A percentile compares a stretch with the other conserved stretches of the same genome.
Conservation (phyloP, 1,140 invertebrate species). For the Phymastichus coffea region DNA sequence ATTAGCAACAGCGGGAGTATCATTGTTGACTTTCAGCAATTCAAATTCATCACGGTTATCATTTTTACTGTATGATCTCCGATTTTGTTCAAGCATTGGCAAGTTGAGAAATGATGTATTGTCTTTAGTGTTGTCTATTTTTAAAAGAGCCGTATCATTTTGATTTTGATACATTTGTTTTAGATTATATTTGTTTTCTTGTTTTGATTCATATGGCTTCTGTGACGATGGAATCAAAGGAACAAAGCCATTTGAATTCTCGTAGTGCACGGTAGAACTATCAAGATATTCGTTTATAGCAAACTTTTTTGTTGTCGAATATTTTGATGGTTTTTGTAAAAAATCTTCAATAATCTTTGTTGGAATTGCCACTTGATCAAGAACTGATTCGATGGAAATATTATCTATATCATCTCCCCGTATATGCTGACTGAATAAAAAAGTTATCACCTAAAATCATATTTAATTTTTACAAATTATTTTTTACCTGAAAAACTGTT, state of each 20-base stretch:
- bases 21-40: slow-evolving; percentile 48
- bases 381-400: slow-evolving; percentile 25
- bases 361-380: slow-evolving; percentile 47
- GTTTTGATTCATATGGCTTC: neutral
- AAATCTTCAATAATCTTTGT: slow-evolving; percentile 36
- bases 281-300: slow-evolving; percentile 12
- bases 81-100: slow-evolving; percentile 31
- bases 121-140: slow-evolving; percentile 45
- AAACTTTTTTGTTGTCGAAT: slow-evolving; percentile 14
- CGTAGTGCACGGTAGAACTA: slow-evolving; percentile 37
- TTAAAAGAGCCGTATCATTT: neutral
- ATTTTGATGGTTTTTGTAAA: slow-evolving; percentile 24
- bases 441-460: slow-evolving; percentile 43
- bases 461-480: neutral
- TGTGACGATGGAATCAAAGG: slow-evolving; percentile 38
- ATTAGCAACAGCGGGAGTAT: slow-evolving; percentile 48
- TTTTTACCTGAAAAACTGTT: too few relatives aligned
- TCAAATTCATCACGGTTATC: slow-evolving; percentile 47
- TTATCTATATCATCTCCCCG: slow-evolving; percentile 25
- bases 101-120: slow-evolving; percentile 43
- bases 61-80: slow-evolving; percentile 43
- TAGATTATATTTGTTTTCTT: neutral
- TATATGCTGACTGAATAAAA: slow-evolving; percentile 44
- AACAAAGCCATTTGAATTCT: slow-evolving; percentile 48
- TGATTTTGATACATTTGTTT: neutral